Percentiles rank a stretch among this genome's conserved stretches.
Evolutionary conservation across 2,113 vertebrate genomes (phyloP).

Genomic region (Aleadryas rufinucha): DNA sequence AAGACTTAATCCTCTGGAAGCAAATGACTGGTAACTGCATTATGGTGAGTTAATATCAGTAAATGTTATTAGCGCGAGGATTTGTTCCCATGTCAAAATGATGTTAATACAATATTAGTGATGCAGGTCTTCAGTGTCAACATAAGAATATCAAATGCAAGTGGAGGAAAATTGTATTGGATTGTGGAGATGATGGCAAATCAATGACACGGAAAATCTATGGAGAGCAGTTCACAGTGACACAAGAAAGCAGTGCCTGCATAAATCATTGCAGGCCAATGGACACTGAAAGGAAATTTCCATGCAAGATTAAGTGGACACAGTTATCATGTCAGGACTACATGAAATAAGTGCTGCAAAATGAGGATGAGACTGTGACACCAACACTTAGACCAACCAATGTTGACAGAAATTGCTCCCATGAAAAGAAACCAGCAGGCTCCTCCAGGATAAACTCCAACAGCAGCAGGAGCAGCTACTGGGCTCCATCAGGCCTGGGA

Average conservation of each 20-base stretch:
- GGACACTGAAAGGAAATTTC: conserved; percentile 23
- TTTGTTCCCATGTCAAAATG: conserved; percentile 26
- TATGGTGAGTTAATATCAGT: conserved; percentile 27
- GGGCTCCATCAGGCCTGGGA: background rate
- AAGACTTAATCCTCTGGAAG: conserved; percentile 11
- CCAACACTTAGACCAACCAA: background rate
- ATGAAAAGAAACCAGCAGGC: background rate
- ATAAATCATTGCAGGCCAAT: conserved; percentile 51
- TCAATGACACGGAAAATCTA: conserved; percentile 62
- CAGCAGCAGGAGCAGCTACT: background rate
- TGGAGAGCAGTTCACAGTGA: conserved; percentile 50
- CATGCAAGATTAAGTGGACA: conserved; percentile 36
- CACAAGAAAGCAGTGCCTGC: conserved; percentile 24
- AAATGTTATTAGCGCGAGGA: conserved; percentile 5
- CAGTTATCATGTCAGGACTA: conserved; percentile 5
- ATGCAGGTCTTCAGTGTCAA: conserved; percentile 58
- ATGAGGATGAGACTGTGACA: background rate
- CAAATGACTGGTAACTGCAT: conserved; percentile 24
- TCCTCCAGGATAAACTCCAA: background rate
- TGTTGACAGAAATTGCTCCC: background rate
- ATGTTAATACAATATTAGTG: conserved; percentile 54
- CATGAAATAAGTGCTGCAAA: background rate
- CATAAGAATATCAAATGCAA: conserved; percentile 47
- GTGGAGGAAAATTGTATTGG: conserved; percentile 38
- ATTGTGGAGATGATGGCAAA: conserved; percentile 61